These are phyloP conservation scores for Eolophus roseicapilla DNA, from an alignment of 2,113 vertebrate genomes.

Conservation along the genomic window DNA sequence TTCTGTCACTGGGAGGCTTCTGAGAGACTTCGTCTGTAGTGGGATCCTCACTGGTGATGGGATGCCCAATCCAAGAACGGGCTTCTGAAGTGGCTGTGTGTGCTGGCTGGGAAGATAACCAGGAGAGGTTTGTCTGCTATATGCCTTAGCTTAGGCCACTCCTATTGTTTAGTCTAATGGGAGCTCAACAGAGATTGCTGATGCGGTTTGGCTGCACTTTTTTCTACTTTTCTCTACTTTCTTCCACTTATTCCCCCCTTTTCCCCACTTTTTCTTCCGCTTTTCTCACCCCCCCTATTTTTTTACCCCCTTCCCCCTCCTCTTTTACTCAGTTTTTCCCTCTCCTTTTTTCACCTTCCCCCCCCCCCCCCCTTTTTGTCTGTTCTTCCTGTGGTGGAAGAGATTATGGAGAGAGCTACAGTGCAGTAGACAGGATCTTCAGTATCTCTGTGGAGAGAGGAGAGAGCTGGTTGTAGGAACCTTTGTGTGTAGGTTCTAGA, in stretches of 20 bases:
- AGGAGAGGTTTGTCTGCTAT: background rate
- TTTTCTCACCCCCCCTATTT: too few species aligned
- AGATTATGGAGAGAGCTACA: background rate
- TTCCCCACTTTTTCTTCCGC: background rate
- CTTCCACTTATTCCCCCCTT: background rate
- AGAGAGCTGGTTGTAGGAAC: background rate
- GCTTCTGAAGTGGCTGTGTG: background rate
- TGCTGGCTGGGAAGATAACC: background rate
- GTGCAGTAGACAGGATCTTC: background rate
- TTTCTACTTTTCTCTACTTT: background rate
- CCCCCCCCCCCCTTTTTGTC: background rate
- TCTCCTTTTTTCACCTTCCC: background rate
- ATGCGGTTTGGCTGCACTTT: background rate
- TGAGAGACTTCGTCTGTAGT: background rate
- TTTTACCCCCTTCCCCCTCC: too few species aligned
- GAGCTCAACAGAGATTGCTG: background rate
- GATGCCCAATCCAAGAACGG: rapidly evolving
- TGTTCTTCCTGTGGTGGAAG: background rate
- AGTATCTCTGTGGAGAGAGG: background rate
- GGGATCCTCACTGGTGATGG: background rate
- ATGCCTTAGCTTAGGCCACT: background rate
- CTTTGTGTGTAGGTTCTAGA: background rate
- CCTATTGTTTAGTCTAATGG: background rate
- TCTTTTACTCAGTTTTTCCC: background rate
- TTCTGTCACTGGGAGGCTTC: background rate